Evolutionary conservation across 1,140 invertebrate genomes (phyloP).

Genomic region (Drosophila ogumai): DNA sequence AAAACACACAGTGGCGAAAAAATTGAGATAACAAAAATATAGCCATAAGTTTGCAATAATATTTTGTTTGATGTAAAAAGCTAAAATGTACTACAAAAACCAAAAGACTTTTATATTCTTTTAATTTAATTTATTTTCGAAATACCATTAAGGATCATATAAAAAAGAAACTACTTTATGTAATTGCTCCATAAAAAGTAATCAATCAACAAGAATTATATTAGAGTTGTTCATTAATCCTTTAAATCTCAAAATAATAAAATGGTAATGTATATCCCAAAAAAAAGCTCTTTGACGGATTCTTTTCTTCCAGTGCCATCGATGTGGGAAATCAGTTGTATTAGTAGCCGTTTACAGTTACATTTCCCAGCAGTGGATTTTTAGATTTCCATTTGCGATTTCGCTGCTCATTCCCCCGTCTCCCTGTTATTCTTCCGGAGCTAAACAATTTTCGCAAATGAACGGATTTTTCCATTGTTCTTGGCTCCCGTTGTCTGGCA

Average conservation of each 20-base stretch:
- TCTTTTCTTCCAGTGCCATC: conserved; percentile 19
- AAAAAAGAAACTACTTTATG: too few relatives aligned
- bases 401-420: conserved; percentile 27
- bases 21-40: neutral
- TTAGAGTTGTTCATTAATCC: too few relatives aligned
- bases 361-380: conserved; percentile 45
- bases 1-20: conserved; percentile 6
- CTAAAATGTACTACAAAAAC: neutral
- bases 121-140: too few relatives aligned
- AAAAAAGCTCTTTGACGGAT: too few relatives aligned
- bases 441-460: conserved; percentile 71
- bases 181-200: too few relatives aligned
- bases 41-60: neutral
- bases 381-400: conserved; percentile 50
- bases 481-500: conserved; percentile 33
- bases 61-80: neutral
- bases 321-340: conserved; percentile 21
- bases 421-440: conserved; percentile 46
- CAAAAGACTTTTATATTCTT: neutral
- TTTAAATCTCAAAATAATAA: too few relatives aligned
- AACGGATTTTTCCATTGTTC: conserved; percentile 64
- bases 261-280: too few relatives aligned
- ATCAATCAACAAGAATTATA: too few relatives aligned
- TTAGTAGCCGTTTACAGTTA: conserved; percentile 46
- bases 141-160: too few relatives aligned